phyloP scores from a whole-genome alignment of 2,113 vertebrate genomes.

The Bubo scandiacus region DNA sequence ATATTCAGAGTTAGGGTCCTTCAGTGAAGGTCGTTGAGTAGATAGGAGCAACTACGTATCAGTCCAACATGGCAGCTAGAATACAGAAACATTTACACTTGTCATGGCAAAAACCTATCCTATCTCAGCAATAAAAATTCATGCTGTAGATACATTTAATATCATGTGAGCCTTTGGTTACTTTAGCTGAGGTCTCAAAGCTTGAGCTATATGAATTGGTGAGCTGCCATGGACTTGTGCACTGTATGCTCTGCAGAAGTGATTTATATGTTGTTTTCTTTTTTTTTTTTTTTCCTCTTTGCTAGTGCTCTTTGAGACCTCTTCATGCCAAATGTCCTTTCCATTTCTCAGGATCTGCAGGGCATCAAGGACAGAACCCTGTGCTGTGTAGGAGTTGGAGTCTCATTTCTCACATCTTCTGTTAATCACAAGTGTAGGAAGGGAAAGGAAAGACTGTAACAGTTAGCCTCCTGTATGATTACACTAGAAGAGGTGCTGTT shows the following conservation, averaged over 20 bases:
- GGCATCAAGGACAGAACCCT: not conserved
- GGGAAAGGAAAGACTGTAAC: not conserved
- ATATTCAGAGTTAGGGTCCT: not conserved
- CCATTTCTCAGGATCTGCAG: not conserved
- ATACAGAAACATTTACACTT: not conserved
- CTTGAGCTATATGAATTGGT: not conserved
- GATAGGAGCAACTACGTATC: not conserved
- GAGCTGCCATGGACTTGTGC: not conserved
- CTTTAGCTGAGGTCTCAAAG: not conserved
- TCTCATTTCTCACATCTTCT: not conserved
- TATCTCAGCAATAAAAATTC: not conserved
- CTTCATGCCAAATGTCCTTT: not conserved
- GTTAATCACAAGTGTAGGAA: not conserved
- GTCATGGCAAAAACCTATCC: not conserved
- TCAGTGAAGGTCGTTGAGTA: not conserved
- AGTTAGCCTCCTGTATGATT: not conserved
- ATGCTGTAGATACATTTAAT: not conserved
- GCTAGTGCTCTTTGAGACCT: not conserved
- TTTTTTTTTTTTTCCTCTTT: not conserved
- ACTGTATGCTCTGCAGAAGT: not conserved
- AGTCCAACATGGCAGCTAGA: not conserved
- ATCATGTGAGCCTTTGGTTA: not conserved
- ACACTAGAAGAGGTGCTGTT: not conserved
- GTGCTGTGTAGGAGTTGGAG: not conserved
- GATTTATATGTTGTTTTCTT: not conserved